Base-by-base conservation (phyloP, 2,888 invertebrate species). In the Volucella inanis region DNA sequence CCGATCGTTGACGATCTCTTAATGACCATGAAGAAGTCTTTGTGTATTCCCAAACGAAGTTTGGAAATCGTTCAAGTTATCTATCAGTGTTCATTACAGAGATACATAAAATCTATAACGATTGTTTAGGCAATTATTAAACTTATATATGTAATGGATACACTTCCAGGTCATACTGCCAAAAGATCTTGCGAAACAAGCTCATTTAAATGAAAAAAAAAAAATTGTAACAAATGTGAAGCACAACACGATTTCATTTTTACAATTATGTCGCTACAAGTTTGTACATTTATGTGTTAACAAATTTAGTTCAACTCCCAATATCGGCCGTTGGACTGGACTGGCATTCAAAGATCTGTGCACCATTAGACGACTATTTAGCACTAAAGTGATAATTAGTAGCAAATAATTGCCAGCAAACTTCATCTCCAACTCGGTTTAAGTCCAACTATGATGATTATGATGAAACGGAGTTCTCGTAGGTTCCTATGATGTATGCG, bases 381-480 rank as follows among this genome's bases (percentile, higher is more conserved):
- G 59, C 65, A 65, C 47, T 64, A 18, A 12, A 59, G 57, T 78
- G 78, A 64, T 78, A 79, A 79, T 79, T 79, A 72, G 39, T 52
- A 15, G 41, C 59, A 15, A 72, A 41, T 57, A 52, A 6, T 31
- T 31, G 31, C 0, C 31, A 31, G 31, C 31, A 31, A 31, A 31
- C 31, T 31, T 31, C 31, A 31, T 38, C 50, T 45, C 11, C 57
- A 65, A 65, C 65, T 71, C 39, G 52, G 50, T 65, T 78, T 71
- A 78, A 52, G 65, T 2, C 59, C 65, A 71, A 65, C 71, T 65
- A 65, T 59, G 57, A 72, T 67, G 54, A 61, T 49, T 74, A 61
- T 62, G 67, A 80, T 74, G 72, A 59, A 52, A 45, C 72, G 59
- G 18, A 49, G 57, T 22, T 59, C 6, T 15, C 12, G 22, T 38